Conservation (phyloP, 2,888 invertebrate genomes). For the Norana najaformis region DNA sequence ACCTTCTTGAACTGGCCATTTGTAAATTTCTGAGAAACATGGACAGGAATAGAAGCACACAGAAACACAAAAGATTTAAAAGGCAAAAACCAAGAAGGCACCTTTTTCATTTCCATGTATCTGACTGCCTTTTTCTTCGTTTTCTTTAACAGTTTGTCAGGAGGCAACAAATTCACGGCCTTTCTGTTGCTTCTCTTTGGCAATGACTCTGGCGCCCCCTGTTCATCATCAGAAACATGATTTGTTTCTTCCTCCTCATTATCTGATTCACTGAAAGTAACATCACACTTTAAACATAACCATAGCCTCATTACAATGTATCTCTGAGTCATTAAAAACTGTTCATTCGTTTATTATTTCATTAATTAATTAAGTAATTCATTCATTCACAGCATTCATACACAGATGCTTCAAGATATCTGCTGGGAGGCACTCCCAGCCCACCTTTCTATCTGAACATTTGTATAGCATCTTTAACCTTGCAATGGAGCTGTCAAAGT, state of each 20-base stretch:
- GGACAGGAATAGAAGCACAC: too few species aligned
- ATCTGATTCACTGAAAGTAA: not conserved
- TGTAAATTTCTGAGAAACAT: not conserved
- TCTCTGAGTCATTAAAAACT: not conserved
- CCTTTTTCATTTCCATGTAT: slow-evolving; percentile 47
- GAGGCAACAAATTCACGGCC: slow-evolving; percentile 43
- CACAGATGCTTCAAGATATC: too few species aligned
- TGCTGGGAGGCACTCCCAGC: too few species aligned
- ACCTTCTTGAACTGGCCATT: not conserved
- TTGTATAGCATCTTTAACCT: too few species aligned
- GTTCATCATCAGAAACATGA: not conserved
- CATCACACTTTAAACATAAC: not conserved
- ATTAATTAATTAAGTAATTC: not conserved
- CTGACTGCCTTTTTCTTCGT: slow-evolving; percentile 49
- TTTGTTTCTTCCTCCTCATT: not conserved
- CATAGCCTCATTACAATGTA: too few species aligned
- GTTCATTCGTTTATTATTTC: not conserved
- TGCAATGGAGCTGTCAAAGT: too few species aligned
- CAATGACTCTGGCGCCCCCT: not conserved
- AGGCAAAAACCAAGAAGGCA: not conserved
- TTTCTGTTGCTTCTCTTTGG: not conserved
- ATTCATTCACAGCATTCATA: too few species aligned
- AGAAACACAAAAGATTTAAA: not conserved
- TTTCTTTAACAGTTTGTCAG: slow-evolving; percentile 52
- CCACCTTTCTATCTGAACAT: too few species aligned